Percentiles rank a stretch among this genome's conserved stretches.
Evolutionary conservation across 2,797 vertebrate species (phyloP).

Genomic region (Spondyliosoma cantharus): DNA sequence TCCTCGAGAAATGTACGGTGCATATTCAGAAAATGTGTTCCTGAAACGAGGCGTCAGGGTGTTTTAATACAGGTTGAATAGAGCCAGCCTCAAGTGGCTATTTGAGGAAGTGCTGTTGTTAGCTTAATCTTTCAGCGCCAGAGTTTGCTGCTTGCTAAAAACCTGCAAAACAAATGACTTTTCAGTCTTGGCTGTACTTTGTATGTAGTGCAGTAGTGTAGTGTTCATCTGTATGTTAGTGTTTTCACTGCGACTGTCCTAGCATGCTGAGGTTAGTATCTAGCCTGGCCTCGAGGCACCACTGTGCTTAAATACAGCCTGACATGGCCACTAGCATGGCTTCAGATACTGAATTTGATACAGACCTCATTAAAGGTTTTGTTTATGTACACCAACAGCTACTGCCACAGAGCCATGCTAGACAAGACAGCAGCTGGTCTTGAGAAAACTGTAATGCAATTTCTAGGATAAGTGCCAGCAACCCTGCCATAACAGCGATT

Average conservation of each 20-base stretch:
- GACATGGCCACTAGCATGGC: not conserved
- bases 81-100: no score
- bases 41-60: no score
- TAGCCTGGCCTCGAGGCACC: not conserved
- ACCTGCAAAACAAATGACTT: not conserved
- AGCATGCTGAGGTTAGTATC: not conserved
- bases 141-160: not conserved
- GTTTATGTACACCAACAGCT: slow-evolving; percentile 11
- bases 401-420: slow-evolving; percentile 3
- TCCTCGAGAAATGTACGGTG: no score
- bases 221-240: not conserved
- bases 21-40: no score
- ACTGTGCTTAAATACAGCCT: not conserved
- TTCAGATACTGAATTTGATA: slow-evolving; percentile 16
- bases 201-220: no score
- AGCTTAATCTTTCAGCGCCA: no score
- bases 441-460: slow-evolving; percentile 39
- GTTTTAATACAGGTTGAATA: no score
- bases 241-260: not conserved
- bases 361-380: slow-evolving; percentile 14
- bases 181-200: not conserved
- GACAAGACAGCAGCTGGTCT: slow-evolving; percentile 27
- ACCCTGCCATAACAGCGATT: slow-evolving; percentile 26
- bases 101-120: no score
- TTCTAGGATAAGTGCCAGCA: slow-evolving; percentile 45